Conservation (phyloP, 2,113 vertebrate species). For the Zosterops borbonicus region DNA sequence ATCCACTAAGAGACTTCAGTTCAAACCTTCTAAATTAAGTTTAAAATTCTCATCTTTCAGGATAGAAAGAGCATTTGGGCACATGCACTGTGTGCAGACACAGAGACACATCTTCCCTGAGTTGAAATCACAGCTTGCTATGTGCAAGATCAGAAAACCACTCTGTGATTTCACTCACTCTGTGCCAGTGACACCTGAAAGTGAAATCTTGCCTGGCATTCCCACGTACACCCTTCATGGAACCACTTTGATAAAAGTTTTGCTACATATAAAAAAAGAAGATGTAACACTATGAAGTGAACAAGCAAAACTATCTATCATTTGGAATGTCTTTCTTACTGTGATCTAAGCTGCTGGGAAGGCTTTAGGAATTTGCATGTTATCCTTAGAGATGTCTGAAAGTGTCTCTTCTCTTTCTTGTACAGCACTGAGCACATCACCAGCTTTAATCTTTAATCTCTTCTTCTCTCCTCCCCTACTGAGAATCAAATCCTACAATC, state of each 20-base stretch:
- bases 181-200: background rate
- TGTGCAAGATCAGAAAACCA: background rate
- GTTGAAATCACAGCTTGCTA: background rate
- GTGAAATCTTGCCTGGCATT: background rate
- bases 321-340: background rate
- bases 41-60: background rate
- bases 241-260: constrained; percentile 14
- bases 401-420: constrained; percentile 12
- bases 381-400: constrained; percentile 52
- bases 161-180: background rate
- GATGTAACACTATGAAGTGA: constrained; percentile 2
- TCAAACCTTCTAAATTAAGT: background rate
- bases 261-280: background rate
- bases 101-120: background rate
- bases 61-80: background rate
- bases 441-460: constrained; percentile 58
- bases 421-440: background rate
- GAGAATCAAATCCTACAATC: constrained; percentile 17
- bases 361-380: constrained; percentile 57
- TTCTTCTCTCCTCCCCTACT: background rate
- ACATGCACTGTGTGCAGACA: background rate
- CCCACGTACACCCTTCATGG: background rate
- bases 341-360: constrained; percentile 51
- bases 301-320: constrained; percentile 3
- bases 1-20: background rate